These are phyloP conservation scores for Varanus salvator DNA, from an alignment of 2,113 vertebrate genomes.

Conservation along the genomic window DNA sequence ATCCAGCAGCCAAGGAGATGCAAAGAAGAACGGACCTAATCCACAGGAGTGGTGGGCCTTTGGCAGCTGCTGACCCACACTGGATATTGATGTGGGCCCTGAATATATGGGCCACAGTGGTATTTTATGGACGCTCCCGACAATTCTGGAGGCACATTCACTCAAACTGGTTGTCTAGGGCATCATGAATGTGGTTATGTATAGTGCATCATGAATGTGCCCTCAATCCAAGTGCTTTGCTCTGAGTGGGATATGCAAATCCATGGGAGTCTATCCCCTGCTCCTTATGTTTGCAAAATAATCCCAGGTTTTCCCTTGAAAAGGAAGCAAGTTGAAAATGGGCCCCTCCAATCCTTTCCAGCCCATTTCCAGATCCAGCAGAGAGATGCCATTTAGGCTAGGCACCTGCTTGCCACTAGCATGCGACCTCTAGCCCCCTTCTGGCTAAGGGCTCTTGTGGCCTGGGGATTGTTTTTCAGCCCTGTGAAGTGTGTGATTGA, in stretches of 20 bases:
- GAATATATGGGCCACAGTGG: not conserved
- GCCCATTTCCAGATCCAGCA: not conserved
- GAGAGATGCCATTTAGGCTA: not conserved
- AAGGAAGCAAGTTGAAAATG: not conserved
- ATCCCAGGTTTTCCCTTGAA: not conserved
- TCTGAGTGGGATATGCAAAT: not conserved
- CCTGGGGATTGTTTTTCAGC: conserved; percentile 2
- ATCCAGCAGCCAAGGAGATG: not conserved
- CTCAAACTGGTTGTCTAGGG: not conserved
- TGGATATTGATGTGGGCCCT: not conserved
- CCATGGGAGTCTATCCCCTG: too few species aligned
- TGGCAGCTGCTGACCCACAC: not conserved
- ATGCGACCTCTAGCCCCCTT: not conserved
- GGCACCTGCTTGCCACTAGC: not conserved
- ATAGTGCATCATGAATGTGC: not conserved
- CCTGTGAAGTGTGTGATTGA: not conserved
- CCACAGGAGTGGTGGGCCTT: not conserved
- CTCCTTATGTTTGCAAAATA: conserved; percentile 9
- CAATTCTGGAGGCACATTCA: not conserved
- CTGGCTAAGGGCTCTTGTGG: not conserved
- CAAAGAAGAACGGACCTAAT: too few species aligned
- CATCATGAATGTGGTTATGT: not conserved
- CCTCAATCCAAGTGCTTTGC: not conserved
- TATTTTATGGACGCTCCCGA: not conserved
- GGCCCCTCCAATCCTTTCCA: not conserved